Evolutionary conservation across 1,140 invertebrate species (phyloP).

Genomic region (Cryptotermes secundus): DNA sequence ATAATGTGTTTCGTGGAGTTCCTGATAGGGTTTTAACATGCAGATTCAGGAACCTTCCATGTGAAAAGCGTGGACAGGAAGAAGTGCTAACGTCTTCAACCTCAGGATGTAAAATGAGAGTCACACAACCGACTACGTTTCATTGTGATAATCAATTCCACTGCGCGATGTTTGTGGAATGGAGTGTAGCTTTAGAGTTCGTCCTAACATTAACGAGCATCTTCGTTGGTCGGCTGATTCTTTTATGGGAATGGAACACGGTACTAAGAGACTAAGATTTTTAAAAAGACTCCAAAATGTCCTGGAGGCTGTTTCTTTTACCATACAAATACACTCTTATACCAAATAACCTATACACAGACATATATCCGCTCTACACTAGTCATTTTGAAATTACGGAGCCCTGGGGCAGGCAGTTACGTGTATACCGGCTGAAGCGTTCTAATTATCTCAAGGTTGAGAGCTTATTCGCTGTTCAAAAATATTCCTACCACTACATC

Average conservation of each 20-base stretch:
- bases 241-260: background rate
- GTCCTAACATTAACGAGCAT: background rate
- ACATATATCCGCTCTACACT: background rate
- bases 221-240: background rate
- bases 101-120: too few species aligned
- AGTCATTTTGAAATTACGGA: conserved; percentile 7
- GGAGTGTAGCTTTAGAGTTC: background rate
- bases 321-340: background rate
- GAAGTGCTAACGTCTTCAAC: too few species aligned
- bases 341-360: background rate
- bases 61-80: too few species aligned
- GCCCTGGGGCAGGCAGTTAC: background rate
- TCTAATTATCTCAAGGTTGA: conserved; percentile 8
- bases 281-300: background rate
- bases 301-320: background rate
- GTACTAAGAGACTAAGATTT: background rate
- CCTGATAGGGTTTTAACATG: too few species aligned
- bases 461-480: background rate
- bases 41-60: too few species aligned
- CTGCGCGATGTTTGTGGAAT: background rate
- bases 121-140: too few species aligned
- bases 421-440: background rate
- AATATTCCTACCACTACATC: background rate
- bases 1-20: too few species aligned
- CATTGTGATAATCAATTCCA: background rate